Conservation (phyloP, 2,113 vertebrate species). For the Podiceps cristatus region DNA sequence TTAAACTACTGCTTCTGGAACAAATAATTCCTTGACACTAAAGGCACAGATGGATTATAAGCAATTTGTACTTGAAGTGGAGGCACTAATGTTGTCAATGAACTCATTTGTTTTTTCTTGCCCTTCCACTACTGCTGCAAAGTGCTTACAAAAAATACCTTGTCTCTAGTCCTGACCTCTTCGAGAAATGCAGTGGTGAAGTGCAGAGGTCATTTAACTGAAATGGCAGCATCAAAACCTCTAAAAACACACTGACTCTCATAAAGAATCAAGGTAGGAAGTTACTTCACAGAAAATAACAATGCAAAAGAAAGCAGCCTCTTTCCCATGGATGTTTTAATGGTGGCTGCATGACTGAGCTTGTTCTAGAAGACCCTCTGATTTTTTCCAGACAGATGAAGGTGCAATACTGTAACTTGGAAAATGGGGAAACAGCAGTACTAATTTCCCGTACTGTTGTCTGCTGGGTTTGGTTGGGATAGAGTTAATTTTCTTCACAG, state of each 20-base stretch:
- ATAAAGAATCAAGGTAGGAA: neutral
- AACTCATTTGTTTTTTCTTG: neutral
- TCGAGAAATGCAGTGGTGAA: neutral
- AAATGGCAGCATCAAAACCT: neutral
- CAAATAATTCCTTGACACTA: constrained; percentile 20
- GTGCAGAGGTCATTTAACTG: constrained; percentile 4
- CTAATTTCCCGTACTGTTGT: neutral
- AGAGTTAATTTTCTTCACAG: too few species aligned
- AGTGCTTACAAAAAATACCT: neutral
- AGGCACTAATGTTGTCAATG: neutral
- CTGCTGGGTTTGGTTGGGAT: too few species aligned
- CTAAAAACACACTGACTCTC: neutral
- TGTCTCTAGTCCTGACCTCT: neutral
- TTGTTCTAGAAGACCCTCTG: neutral
- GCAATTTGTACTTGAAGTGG: constrained; percentile 33
- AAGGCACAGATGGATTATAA: constrained; percentile 25
- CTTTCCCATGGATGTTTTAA: neutral
- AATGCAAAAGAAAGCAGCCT: neutral
- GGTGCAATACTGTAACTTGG: neutral
- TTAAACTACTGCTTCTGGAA: constrained; percentile 1
- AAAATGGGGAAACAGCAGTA: neutral
- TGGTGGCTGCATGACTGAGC: neutral
- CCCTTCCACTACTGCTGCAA: neutral
- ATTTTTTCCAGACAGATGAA: neutral
- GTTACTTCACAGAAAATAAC: neutral